Evolutionary conservation across 2,888 invertebrate genomes (phyloP).

Genomic region (Helleia helle): DNA sequence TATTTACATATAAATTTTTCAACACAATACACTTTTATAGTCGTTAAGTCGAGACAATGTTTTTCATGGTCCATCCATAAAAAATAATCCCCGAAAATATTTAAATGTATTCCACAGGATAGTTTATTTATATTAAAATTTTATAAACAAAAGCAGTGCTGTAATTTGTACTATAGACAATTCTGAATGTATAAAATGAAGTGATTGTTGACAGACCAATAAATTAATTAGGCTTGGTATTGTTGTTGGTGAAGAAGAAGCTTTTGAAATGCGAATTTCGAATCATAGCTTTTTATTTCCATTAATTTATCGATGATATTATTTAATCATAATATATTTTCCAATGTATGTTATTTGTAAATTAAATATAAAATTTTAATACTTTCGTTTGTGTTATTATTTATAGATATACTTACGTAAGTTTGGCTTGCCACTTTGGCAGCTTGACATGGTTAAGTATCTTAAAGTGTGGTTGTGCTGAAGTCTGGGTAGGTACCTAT

Average conservation of each 20-base stretch:
- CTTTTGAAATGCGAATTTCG: slow-evolving; percentile 6
- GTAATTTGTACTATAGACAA: too few relatives aligned
- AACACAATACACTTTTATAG: too few relatives aligned
- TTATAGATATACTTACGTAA: too few relatives aligned
- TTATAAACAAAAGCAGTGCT: neutral
- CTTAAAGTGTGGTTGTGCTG: too few relatives aligned
- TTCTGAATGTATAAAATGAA: too few relatives aligned
- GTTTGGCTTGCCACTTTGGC: too few relatives aligned
- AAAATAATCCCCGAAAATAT: too few relatives aligned
- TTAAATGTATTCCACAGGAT: slow-evolving; percentile 1
- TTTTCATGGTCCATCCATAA: too few relatives aligned
- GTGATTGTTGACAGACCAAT: neutral
- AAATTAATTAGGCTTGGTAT: neutral
- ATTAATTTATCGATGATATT: slow-evolving; percentile 4
- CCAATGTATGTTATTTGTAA: slow-evolving; percentile 13
- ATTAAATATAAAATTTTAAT: slow-evolving; percentile 12
- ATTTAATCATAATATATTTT: slow-evolving; percentile 11
- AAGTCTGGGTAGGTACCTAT: too few relatives aligned
- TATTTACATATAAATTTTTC: too few relatives aligned
- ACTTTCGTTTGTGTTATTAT: neutral
- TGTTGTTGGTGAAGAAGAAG: neutral
- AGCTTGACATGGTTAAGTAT: too few relatives aligned
- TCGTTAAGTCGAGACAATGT: too few relatives aligned
- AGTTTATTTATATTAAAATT: neutral
- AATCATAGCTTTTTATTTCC: slow-evolving; percentile 6